These are phyloP conservation scores for Cyrtorhinus lividipennis DNA, from an alignment of 1,140 invertebrate genomes.

Conservation along the genomic window DNA sequence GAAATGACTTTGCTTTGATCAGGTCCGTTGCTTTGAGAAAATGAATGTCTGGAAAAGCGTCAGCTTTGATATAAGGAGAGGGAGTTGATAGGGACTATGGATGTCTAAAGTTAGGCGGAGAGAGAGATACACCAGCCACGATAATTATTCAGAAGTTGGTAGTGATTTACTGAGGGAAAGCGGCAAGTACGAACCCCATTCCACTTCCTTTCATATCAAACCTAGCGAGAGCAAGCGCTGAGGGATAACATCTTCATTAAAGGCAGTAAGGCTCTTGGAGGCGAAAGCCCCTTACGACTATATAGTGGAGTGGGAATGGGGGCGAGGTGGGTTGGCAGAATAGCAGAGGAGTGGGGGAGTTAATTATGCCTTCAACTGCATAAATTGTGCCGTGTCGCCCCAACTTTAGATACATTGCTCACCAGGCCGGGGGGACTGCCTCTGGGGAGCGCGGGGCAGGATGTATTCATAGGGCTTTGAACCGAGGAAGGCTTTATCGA, in stretches of 20 bases:
- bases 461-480: constrained; percentile 9
- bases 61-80: background rate
- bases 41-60: background rate
- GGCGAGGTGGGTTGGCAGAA: no score
- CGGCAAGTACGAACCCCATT: background rate
- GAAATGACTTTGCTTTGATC: no score
- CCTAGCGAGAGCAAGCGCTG: background rate
- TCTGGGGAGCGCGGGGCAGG: background rate
- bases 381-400: constrained; percentile 2
- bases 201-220: constrained; percentile 4
- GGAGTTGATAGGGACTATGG: constrained; percentile 1
- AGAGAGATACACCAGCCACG: background rate
- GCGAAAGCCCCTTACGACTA: background rate
- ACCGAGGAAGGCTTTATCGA: background rate
- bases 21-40: background rate
- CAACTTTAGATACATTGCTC: constrained; percentile 6
- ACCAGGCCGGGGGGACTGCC: background rate
- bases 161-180: background rate
- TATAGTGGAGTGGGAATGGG: background rate
- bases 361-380: constrained; percentile 8
- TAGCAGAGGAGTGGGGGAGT: no score
- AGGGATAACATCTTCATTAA: constrained; percentile 10
- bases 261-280: constrained; percentile 4
- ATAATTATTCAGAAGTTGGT: constrained; percentile 10
- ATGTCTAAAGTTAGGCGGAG: background rate